These are phyloP conservation scores for Zonotrichia leucophrys DNA, from an alignment of 2,113 vertebrate species.

Conservation along the genomic window DNA sequence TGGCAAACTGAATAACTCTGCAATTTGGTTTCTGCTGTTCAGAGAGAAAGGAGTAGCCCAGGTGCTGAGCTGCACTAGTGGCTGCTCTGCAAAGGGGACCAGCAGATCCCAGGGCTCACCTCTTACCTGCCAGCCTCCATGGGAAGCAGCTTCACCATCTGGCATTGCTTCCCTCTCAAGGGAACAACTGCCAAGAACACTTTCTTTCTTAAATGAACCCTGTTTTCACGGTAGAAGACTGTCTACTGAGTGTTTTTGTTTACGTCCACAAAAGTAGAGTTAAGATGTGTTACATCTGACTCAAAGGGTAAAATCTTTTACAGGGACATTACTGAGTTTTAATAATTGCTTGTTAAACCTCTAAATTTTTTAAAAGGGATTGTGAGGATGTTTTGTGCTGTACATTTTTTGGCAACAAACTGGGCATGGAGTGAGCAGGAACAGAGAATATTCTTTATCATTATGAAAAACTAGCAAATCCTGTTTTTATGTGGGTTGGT, in stretches of 20 bases:
- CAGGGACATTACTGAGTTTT: neutral
- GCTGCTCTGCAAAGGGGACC: neutral
- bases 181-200: neutral
- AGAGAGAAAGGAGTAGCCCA: neutral
- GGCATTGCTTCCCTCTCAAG: neutral
- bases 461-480: neutral
- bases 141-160: neutral
- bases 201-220: neutral
- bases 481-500: neutral
- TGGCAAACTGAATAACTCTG: neutral
- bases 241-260: neutral
- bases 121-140: neutral
- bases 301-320: neutral
- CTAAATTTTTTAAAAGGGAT: neutral
- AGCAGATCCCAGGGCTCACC: neutral
- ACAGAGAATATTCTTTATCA: neutral
- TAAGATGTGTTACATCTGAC: neutral
- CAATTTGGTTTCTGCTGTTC: neutral
- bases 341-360: neutral
- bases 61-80: neutral
- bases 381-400: accelerated
- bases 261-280: neutral
- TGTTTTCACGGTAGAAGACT: neutral
- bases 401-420: neutral
- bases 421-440: neutral